phyloP scores from a whole-genome alignment of 1,140 invertebrate genomes.

The Protaetia brevitarsis region DNA sequence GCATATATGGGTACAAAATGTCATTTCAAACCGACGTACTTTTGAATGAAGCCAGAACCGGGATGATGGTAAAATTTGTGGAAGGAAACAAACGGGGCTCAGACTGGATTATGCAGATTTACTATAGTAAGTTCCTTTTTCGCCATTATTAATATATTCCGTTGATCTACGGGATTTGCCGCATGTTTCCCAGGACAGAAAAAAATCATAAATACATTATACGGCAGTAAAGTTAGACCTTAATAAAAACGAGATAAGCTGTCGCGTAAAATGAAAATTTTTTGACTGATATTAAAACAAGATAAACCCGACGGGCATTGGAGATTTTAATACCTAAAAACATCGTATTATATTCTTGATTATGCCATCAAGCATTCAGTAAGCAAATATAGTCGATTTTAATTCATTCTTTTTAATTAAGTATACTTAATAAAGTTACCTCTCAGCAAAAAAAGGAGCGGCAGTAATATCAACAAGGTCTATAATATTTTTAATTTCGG shows the following conservation, averaged over 20 bases:
- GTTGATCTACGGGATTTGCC: conserved; percentile 10
- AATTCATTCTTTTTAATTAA: no score
- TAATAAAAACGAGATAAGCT: conserved; percentile 3
- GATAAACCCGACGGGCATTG: not conserved
- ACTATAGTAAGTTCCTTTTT: conserved; percentile 5
- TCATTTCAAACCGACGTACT: not conserved
- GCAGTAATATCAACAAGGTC: no score
- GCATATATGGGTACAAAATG: not conserved
- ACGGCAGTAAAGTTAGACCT: conserved; percentile 1
- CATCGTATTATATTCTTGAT: not conserved
- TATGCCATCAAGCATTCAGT: not conserved
- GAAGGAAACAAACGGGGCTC: conserved; percentile 13
- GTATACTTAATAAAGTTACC: no score
- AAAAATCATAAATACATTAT: conserved; percentile 14
- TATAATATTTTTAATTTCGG: no score
- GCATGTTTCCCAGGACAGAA: not conserved
- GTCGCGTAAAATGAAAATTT: conserved; percentile 3
- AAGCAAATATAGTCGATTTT: no score
- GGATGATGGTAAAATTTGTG: conserved; percentile 2
- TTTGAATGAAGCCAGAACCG: not conserved
- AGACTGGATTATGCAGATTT: conserved; percentile 15
- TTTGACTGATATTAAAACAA: conserved; percentile 7
- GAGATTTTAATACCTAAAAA: not conserved
- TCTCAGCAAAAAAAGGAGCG: no score
- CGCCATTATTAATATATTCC: conserved; percentile 3